Evolutionary conservation across 2,113 vertebrate genomes (phyloP).

Genomic region (Verasper variegatus): DNA sequence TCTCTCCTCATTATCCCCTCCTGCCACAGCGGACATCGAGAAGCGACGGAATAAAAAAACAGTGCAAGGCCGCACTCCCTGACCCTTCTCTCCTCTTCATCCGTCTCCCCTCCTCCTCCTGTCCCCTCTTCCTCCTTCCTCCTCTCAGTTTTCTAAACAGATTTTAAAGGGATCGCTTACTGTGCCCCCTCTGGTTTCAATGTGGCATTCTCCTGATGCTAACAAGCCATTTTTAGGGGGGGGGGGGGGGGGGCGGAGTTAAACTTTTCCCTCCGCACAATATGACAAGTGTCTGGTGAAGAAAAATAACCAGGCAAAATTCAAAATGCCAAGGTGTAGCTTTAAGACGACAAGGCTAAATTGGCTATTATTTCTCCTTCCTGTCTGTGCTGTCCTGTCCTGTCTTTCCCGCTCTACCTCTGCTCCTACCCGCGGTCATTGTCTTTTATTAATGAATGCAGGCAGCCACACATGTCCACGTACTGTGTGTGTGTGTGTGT

Average conservation of each 20-base stretch:
- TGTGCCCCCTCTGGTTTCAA: slow-evolving; percentile 54
- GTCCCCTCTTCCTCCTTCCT: background rate
- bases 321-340: slow-evolving; percentile 74
- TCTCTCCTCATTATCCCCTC: slow-evolving; percentile 66
- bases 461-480: slow-evolving; percentile 7
- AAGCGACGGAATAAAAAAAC: slow-evolving; percentile 40
- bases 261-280: slow-evolving; percentile 44
- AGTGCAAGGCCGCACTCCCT: slow-evolving; percentile 13
- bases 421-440: slow-evolving; percentile 25
- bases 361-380: slow-evolving; percentile 75
- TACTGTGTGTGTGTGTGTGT: slow-evolving; percentile 6
- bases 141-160: background rate
- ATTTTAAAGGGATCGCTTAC: slow-evolving; percentile 57
- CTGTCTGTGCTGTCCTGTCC: slow-evolving; percentile 56
- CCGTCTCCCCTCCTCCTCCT: slow-evolving; percentile 19
- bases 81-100: slow-evolving; percentile 45
- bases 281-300: slow-evolving; percentile 63
- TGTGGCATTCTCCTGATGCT: slow-evolving; percentile 61
- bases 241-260: background rate
- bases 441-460: slow-evolving; percentile 63
- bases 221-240: slow-evolving; percentile 67
- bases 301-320: slow-evolving; percentile 64
- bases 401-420: slow-evolving; percentile 68
- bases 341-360: slow-evolving; percentile 73
- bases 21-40: slow-evolving; percentile 28